Base-by-base conservation (phyloP, 2,888 invertebrate genomes). In the Thumatha senex region DNA sequence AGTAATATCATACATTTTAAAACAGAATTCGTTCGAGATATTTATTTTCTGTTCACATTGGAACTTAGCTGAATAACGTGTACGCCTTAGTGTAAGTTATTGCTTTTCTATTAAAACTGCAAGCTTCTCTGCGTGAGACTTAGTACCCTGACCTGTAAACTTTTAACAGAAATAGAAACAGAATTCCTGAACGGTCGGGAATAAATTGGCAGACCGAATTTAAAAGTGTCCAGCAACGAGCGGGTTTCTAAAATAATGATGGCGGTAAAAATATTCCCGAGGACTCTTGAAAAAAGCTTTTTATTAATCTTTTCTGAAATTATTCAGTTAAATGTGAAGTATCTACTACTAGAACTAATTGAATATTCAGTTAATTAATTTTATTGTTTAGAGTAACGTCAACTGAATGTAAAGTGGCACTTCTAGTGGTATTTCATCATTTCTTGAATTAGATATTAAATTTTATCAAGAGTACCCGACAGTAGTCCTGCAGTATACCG, bases 161-260 rank as follows among this genome's bases (percentile, higher is more conserved):
- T 52, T 54, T 58, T 52, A n/a, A 62, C 51, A 55, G 48, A 24
- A 47, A 59, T 54, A 61, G 54, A 67, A 63, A 54, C 58, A 53
- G 54, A 72, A 74, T 65, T 46, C 56, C 58, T 56, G 61, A 63
- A 52, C 41, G 59, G 43, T 57, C 70, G 65, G 69, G 69, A 73
- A 72, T 59, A 68, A 76, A 74, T 75, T 70, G 61, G 67, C 71
- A 69, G 75, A 73, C 63, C 71, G 70, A 72, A 74, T 74, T 63
- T n/a, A 61, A 70, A 69, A 70, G 67, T 65, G 54, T 60, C 70
- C 63, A 65, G 74, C 70, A 72, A 70, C 60, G 60, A 74, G 74
- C 70, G 73, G 74, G 72, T 72, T 77, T 75, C 57, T 76, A 74
- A 78, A 80, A 79, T 76, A 78, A 76, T 78, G 76, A 80, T 75